Evolutionary conservation across 1,140 invertebrate genomes (phyloP), one percentile per base, ranked within the genome.

Genomic region (Parasteatoda tepidariorum): DNA sequence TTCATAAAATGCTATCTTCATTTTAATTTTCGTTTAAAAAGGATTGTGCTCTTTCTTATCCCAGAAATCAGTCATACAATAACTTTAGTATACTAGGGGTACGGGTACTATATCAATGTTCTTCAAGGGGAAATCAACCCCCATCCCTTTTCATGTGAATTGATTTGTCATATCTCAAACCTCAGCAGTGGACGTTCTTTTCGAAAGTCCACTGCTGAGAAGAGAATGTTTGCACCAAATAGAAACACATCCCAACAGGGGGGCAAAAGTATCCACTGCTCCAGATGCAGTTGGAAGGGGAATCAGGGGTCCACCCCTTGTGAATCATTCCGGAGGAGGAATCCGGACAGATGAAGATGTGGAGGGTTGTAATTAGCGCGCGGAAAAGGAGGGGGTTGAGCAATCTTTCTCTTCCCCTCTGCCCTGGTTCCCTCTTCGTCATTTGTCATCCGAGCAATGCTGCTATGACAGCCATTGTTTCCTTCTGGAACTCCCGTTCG

Each of bases 381-480:
- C 59, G 74, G 71, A 68, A 68, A 34, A 34, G 66, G 26, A 18
- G 38, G 38, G 38, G 67, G 28, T 22, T 41, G 54, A 28, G 31
- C 22, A 31, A 28, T 31, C 34, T 48, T 18, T 54, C 68, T 57
- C 41, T 28, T n/a, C 26, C 48, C 54, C 38, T 48, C 70, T 54
- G 26, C 38, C 38, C 38, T 18, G 18, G 38, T 13, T 48, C 38
- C 38, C 38, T 28, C 41, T 41, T 22, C 74, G 74, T 78, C 74
- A 78, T 78, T 78, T 78, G 74, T 78, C 74, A 78, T 78, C 74
- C 74, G 59, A 28, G 74, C 30, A 66, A 24, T 38, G 38, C 74
- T 62, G 34, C 74, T 78, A 78, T 78, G 74, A 78, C 74, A 78
- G 74, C 74, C 74, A 78, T 78, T 78, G 74, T 78, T 78, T 78